A percentile compares a stretch with the other conserved stretches of the same genome.
Conservation (phyloP, 1,140 invertebrate genomes). For the Lamellibrachia luymesi region DNA sequence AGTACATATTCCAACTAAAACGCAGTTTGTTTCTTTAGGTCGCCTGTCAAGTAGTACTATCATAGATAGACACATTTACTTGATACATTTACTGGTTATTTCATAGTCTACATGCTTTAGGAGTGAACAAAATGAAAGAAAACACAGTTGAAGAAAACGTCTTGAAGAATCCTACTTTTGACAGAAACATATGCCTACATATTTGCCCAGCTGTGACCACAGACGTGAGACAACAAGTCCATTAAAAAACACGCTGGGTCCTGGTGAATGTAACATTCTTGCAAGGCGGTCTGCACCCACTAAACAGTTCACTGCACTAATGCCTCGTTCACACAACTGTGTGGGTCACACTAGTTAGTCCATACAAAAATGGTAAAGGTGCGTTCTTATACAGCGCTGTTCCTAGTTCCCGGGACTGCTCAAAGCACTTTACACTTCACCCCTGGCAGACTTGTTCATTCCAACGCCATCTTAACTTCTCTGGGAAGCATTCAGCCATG, state of each 20-base stretch:
- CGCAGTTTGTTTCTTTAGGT: not conserved
- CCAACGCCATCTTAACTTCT: too few species aligned
- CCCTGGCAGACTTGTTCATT: too few species aligned
- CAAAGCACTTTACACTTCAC: too few species aligned
- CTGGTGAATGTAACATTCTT: not conserved
- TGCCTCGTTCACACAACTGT: not conserved
- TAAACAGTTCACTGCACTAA: not conserved
- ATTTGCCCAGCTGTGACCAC: not conserved
- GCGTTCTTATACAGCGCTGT: too few species aligned
- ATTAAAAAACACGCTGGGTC: not conserved
- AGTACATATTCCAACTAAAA: too few species aligned
- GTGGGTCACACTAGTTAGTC: not conserved
- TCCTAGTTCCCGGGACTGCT: too few species aligned
- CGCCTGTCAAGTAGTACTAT: not conserved
- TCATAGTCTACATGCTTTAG: not conserved
- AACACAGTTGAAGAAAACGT: not conserved
- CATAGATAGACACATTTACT: not conserved
- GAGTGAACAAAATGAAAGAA: not conserved
- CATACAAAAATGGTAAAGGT: too few species aligned
- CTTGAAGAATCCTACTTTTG: not conserved
- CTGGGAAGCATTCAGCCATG: too few species aligned
- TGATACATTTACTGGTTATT: not conserved
- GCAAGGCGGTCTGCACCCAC: not conserved
- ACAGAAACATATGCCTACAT: not conserved
- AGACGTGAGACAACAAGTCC: not conserved